phyloP scores from a whole-genome alignment of 2,888 invertebrate species.

The Lamproptera curius region DNA sequence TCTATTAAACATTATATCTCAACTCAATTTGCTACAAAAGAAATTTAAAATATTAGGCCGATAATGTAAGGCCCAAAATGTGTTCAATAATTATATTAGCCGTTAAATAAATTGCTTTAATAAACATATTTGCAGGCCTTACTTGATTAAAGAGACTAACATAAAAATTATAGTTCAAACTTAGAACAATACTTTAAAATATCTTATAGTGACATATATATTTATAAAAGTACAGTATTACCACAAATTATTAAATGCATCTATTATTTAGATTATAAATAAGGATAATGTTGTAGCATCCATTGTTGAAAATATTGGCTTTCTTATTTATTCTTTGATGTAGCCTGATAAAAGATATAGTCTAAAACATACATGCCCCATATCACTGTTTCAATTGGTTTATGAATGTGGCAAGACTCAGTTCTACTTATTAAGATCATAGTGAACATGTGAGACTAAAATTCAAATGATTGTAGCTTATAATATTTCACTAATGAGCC shows the following conservation, averaged over 20 bases:
- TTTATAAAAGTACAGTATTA: conserved; percentile 32
- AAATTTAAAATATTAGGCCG: conserved; percentile 3
- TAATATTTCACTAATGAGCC: no score
- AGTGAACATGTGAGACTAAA: no score
- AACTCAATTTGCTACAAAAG: conserved; percentile 2
- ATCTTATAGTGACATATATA: conserved; percentile 21
- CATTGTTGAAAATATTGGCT: no score
- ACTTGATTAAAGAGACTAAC: conserved; percentile 9
- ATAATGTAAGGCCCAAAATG: conserved; percentile 9
- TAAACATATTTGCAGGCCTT: conserved; percentile 8
- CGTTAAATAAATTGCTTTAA: conserved; percentile 3
- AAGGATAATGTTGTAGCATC: no score
- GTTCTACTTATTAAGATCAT: no score
- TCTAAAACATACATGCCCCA: no score
- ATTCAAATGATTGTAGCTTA: no score
- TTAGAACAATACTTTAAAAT: conserved; percentile 31
- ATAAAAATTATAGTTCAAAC: conserved; percentile 32
- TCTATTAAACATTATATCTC: background rate
- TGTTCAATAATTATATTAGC: conserved; percentile 16
- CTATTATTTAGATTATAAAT: background rate
- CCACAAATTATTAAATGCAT: conserved; percentile 36
- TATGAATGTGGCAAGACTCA: no score
- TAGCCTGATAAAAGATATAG: no score
- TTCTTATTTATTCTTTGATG: no score
- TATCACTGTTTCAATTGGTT: no score